Evolutionary conservation across 1,140 invertebrate genomes (phyloP).

Genomic region (Harlomillsia oculata): DNA sequence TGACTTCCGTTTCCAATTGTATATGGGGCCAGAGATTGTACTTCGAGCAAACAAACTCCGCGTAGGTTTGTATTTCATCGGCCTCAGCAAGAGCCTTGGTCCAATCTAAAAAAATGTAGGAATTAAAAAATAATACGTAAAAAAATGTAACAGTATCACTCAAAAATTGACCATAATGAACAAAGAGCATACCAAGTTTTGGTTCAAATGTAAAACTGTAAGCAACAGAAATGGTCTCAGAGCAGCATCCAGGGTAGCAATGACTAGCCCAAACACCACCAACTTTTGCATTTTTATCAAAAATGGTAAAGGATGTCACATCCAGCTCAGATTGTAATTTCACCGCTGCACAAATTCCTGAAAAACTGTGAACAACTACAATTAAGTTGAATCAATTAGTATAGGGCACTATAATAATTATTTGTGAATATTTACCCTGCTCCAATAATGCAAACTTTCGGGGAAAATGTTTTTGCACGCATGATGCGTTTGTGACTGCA

Average conservation of each 20-base stretch:
- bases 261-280: constrained; percentile 26
- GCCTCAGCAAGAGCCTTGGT: constrained; percentile 9
- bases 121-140: not conserved
- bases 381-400: too few species aligned
- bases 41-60: constrained; percentile 5
- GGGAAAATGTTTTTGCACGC: too few species aligned
- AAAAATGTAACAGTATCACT: not conserved
- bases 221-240: constrained; percentile 18
- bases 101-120: constrained; percentile 17
- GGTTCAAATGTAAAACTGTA: constrained; percentile 31
- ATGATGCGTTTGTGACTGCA: too few species aligned
- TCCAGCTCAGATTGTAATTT: constrained; percentile 22
- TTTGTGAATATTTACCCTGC: too few species aligned
- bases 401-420: too few species aligned
- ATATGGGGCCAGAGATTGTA: constrained; percentile 14
- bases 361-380: constrained; percentile 18
- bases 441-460: too few species aligned
- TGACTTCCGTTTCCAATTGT: constrained; percentile 16
- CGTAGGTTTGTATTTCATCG: constrained; percentile 23
- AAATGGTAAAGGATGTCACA: constrained; percentile 16
- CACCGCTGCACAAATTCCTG: constrained; percentile 24
- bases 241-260: constrained; percentile 26
- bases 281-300: constrained; percentile 18
- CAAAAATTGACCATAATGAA: not conserved
- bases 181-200: constrained; percentile 20